Base-by-base conservation (phyloP, 2,888 invertebrate genomes). In the Drosophila antonietae region DNA sequence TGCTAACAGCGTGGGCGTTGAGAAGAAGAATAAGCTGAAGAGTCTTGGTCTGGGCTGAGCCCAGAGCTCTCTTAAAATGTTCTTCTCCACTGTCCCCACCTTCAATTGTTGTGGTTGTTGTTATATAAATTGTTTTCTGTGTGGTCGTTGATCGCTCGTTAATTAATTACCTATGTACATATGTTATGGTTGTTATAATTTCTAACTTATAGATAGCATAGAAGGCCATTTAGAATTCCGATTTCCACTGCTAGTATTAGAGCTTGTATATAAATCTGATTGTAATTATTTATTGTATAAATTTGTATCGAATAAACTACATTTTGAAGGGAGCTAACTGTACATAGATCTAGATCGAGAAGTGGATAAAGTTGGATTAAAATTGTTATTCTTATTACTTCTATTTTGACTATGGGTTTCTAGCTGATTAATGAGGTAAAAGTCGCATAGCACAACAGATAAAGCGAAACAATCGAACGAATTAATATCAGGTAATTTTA, bases 1-100 rank as follows among this genome's bases (percentile, higher is more conserved):
- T 44, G 86, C 91, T 49, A 92, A 92, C 59, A 92, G 92, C 56
- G 73, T 91, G 39, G 87, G 86, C 10, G 83, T 89, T 18, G 90
- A 91, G 33, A 88, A 87, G 74, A 92, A 92, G 68, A 90, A 90
- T 23, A 73, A 85, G 56, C 58, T 91, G 8, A 91, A 89, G 33
- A 80, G 77, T 10, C 73, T 91, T 9, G 82, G 78, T 7, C 31
- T 55, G 69, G 87, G 90, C 44, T 86, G 67, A 85, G 31, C 7
- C 5, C 3, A 9, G 44, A 37, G 33, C 31, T 41, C 7, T 18
- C 28, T 2, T 8, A 31, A 31, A 23, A 23, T 4, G 39, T 15
- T 47, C 15, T 15, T 8, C 12, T 8, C 18, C 28, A 28, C 46
- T 37, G 47, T 37, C 37, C 5, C 28, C 28, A 28, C 28, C 6